Evolutionary conservation across 2,113 vertebrate genomes (phyloP), one percentile per base, ranked within the genome.

Genomic region (Dermatemys mawii): DNA sequence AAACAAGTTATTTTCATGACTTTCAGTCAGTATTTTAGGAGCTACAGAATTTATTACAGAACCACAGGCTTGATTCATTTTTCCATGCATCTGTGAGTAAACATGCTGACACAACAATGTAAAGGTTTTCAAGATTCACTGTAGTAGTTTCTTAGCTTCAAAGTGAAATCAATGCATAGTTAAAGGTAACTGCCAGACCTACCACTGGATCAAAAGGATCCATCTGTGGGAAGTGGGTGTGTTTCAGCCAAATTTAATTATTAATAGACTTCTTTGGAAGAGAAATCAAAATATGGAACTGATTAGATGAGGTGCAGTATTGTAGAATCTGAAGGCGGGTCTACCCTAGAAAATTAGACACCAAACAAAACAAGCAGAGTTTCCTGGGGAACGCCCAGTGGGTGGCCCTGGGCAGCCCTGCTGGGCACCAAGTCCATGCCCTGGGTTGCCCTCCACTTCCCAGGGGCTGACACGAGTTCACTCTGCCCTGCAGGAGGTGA

Each of bases 1-100:
- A 96, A 92, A 81, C 75, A 88, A 80, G 82, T 95, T 97, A 95
- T 94, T 93, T 87, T 93, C 73, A 89, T 1, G 51, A 60, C 32
- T 63, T 94, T 24, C 57, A 48, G 10, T 49, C 80, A 86, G 75
- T 38, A 32, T 92, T 87, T 73, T 73, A 41, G 67, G 9, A 63
- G 22, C 21, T 73, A 6, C 22, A 24, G n/a, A n/a, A 73, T 73
- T 73, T 90, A 88, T 84, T 91, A 50, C 1, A 46, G 11, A 94
- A 60, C 41, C 82, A 26, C 29, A 89, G 78, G 86, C 55, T 60
- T 94, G 93, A 87, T n/a, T 96, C 80, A 51, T 13, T 67, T 38
- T 85, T 88, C 54, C 86, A 4, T 88, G 44, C n/a, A 6, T 46
- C 60, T 95, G 41, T 91, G 83, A 94, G 13, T 81, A 87, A 90